Percentiles rank a stretch among this genome's conserved stretches.
These are phyloP conservation scores for Camelus dromedarius DNA, from an alignment of 2,113 vertebrate species.

Conservation along the genomic window DNA sequence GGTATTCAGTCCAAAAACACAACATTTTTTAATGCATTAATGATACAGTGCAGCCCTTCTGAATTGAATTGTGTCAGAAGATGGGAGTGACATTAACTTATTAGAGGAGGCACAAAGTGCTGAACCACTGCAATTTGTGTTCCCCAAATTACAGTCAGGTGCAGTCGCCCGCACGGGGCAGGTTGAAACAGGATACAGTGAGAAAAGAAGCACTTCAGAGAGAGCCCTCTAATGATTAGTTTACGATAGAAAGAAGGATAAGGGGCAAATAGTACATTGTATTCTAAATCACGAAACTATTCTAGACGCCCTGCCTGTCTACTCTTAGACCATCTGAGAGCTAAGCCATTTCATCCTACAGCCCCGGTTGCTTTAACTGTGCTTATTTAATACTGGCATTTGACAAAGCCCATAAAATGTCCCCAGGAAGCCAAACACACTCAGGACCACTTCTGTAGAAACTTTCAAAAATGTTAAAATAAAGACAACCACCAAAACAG, in stretches of 20 bases:
- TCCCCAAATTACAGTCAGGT: slow-evolving; percentile 55
- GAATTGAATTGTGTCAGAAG: slow-evolving; percentile 71
- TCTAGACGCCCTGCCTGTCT: slow-evolving; percentile 29
- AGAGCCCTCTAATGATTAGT: slow-evolving; percentile 72
- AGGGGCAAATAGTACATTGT: slow-evolving; percentile 65
- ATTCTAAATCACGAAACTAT: slow-evolving; percentile 51
- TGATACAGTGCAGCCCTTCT: slow-evolving; percentile 60
- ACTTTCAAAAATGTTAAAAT: slow-evolving; percentile 35
- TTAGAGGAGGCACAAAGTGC: slow-evolving; percentile 67
- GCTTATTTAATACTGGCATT: slow-evolving; percentile 13
- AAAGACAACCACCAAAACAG: slow-evolving; percentile 19
- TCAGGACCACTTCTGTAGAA: not conserved
- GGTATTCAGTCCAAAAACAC: slow-evolving; percentile 75
- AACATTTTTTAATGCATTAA: slow-evolving; percentile 74
- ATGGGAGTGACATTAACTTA: slow-evolving; percentile 73
- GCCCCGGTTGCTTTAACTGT: not conserved
- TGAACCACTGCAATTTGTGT: slow-evolving; percentile 73
- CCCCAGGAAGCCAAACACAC: slow-evolving; percentile 45
- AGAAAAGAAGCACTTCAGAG: not conserved
- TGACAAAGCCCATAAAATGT: not conserved
- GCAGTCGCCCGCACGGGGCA: not conserved
- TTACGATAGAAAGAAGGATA: slow-evolving; percentile 67
- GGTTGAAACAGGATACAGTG: not conserved
- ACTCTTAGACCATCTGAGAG: slow-evolving; percentile 50
- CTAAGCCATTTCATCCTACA: not conserved